Evolutionary conservation across 2,888 invertebrate genomes (phyloP), one percentile per base, ranked within the genome.

Genomic region (Siphlonurus alternatus): DNA sequence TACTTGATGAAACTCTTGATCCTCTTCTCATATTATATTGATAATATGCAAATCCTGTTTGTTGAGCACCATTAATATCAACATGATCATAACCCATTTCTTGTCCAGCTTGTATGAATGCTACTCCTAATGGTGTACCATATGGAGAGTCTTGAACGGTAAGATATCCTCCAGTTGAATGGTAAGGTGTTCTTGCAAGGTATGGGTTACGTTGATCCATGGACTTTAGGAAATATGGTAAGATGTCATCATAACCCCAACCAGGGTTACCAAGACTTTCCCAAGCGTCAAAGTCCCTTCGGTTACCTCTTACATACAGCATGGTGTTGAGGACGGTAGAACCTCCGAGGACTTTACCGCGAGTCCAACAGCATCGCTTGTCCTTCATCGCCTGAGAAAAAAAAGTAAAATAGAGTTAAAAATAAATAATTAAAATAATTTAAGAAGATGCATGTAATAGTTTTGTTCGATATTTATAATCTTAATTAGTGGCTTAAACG

Each of bases 21-120:
- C 88, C 93, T 64, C 92, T 79, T 65, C 93, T 78, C 83, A 93
- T 90, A n/a, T 92, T 93, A 73, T 84, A 91, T 75, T 93, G 93
- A 71, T 86, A 93, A 72, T 92, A 85, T 1, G 86, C 86, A 72
- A 88, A 92, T 5, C 92, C 93, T 0, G 93, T 91, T 74, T 93
- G 93, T 70, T 88, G 83, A 0, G 81, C 87, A 0, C 92, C 93
- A 72, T 94, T 94, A 0, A 91, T 81, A 75, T 94, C 94, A 0
- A 87, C 74, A 64, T 91, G 83, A 65, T 91, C 89, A 76, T 93
- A 93, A 23, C 93, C 93, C 87, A 92, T 88, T 75, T 93, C 93
- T 73, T 90, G 86, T n/a, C 88, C 93, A 0, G 92, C 93, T 78
- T 93, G 88, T 1, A 93, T 76, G 70, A 93, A 89, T 0, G 92